Conservation (phyloP, 2,797 vertebrate species). For the Xenopus petersii region DNA sequence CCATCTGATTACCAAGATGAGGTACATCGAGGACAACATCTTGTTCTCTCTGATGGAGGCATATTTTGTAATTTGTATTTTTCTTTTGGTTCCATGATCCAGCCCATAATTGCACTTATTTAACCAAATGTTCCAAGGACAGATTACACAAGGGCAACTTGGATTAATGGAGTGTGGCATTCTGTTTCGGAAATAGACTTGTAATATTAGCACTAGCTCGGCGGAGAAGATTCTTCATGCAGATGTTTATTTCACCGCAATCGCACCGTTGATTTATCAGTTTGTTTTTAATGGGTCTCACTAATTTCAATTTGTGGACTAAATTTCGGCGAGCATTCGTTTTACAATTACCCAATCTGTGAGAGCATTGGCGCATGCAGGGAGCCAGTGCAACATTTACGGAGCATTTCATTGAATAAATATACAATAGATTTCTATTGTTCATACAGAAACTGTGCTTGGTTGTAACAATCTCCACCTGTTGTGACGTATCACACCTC, state of each 20-base stretch:
- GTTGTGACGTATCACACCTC: too few relatives aligned
- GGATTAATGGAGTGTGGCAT: background rate
- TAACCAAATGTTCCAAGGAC: constrained; percentile 18
- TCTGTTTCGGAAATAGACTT: background rate
- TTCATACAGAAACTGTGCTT: too few relatives aligned
- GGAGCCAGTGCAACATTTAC: too few relatives aligned
- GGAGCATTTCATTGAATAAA: too few relatives aligned
- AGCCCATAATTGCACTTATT: constrained; percentile 14
- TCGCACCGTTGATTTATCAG: background rate
- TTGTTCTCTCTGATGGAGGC: constrained; percentile 4
- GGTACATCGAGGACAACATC: constrained; percentile 14
- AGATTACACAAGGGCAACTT: background rate
- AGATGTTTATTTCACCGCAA: background rate
- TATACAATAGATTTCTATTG: too few relatives aligned
- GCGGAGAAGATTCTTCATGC: background rate
- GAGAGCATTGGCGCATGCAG: too few relatives aligned
- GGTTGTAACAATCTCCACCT: too few relatives aligned
- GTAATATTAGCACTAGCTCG: background rate
- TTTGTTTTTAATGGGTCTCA: background rate
- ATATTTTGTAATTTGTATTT: constrained; percentile 7
- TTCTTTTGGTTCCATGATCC: constrained; percentile 1
- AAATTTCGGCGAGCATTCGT: too few relatives aligned
- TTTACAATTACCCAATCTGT: too few relatives aligned
- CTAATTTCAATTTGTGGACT: too few relatives aligned
- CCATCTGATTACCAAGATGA: constrained; percentile 17